phyloP scores from a whole-genome alignment of 2,888 invertebrate species.

The Drosophila subsilvestris region DNA sequence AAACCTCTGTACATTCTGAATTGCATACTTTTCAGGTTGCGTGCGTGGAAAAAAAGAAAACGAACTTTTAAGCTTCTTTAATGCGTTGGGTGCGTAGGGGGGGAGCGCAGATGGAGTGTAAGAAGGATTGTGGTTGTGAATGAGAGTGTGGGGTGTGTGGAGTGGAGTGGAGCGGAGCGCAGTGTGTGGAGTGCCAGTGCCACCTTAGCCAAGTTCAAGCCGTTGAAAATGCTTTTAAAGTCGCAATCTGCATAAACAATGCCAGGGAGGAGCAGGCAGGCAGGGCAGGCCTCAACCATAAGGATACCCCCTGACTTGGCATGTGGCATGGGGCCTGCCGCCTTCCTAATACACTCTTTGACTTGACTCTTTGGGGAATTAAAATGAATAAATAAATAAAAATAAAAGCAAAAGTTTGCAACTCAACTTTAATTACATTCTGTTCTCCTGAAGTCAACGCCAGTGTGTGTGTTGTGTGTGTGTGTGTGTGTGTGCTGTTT shows the following conservation, averaged over 20 bases:
- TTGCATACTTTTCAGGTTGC: conserved; percentile 78
- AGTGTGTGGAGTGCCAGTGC: background rate
- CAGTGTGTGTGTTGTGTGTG: conserved; percentile 9
- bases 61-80: conserved; percentile 78
- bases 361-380: conserved; percentile 28
- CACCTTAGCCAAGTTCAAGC: conserved; percentile 75
- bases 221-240: conserved; percentile 79
- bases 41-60: conserved; percentile 55
- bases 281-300: background rate
- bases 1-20: conserved; percentile 54
- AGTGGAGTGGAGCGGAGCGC: background rate
- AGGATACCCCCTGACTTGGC: conserved; percentile 1
- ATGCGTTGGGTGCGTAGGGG: conserved; percentile 71
- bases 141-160: conserved; percentile 2
- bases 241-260: conserved; percentile 51
- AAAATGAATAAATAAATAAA: conserved; percentile 78
- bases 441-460: conserved; percentile 31
- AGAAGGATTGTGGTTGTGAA: conserved; percentile 36
- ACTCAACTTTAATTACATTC: conserved; percentile 79
- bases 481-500: conserved; percentile 15
- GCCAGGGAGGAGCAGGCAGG: background rate
- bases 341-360: conserved; percentile 26
- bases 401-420: conserved; percentile 79
- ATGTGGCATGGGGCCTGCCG: background rate
- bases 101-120: background rate